Evolutionary conservation across 1,140 invertebrate species (phyloP), one percentile per base, ranked within the genome.

Genomic region (Calephelis nemesis): DNA sequence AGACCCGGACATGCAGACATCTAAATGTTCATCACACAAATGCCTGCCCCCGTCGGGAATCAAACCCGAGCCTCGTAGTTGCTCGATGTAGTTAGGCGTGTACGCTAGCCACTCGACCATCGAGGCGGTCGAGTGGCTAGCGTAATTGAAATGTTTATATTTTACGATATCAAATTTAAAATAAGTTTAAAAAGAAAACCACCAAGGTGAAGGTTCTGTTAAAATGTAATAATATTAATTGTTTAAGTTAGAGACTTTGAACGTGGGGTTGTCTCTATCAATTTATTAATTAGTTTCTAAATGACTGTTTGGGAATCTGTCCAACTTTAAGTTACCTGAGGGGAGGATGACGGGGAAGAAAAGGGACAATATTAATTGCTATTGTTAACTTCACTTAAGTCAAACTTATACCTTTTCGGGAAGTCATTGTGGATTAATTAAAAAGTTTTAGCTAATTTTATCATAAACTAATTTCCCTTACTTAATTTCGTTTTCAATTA

Each of bases 241-340:
- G 54, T 39, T 9, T 60, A 60, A 60, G 12, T 60, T 60, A 39
- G 54, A 60, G 39, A 60, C 12, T 39, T 40, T 30, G 19, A 58
- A 10, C 52, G 19, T 12, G 8, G 5, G 54, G 54, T 11, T 60
- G 54, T 60, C 54, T 58, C 52, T 58, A 58, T 58, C 9, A 58
- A 58, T 58, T 58, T 58, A 58, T 58, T 30, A 58, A 58, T 58
- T 58, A 58, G 52, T 58, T 58, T 58, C 52, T 58, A 58, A 58
- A 58, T 30, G 52, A 58, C 52, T 58, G 52, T 58, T 58, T 58
- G 15, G 52, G 52, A 58, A 58, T 58, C 30, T 58, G 52, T 12
- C 52, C 52, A 58, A 58, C 52, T 58, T 58, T 39, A 58, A 58
- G 7, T 58, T 58, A 58, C 52, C 52, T 58, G 52, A 58, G 19